Evolutionary conservation across 1,140 invertebrate genomes (phyloP), one percentile per base, ranked within the genome.

Genomic region (Antheraea pernyi): DNA sequence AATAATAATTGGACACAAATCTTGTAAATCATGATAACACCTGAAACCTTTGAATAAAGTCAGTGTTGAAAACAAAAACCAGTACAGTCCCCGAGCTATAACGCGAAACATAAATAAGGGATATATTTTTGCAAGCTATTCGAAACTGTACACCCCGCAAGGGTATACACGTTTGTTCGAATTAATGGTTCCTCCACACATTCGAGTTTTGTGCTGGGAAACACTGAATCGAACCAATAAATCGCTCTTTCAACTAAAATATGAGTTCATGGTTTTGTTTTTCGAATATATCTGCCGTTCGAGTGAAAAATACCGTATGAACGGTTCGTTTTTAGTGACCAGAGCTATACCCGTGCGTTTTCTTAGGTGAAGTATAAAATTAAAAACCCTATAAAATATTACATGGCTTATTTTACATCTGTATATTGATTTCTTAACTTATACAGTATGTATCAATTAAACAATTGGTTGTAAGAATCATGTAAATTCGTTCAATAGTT

Each of bases 101-200:
- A 84, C 81, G 70, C 39, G 68, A 72, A 80, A 86, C 85, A 89
- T 86, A 91, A 89, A 91, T 89, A 89, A 89, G 83, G 74, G 39
- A 82, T 80, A 88, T 83, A 89, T 91, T 89, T 89, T 91, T 91
- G 88, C 87, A 89, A 86, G 89, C 89, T 87, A 88, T 89, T 89
- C 86, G 87, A 88, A 61, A 85, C 86, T 91, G 80, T 85, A 83
- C 80, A 82, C 83, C 78, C 81, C 83, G 82, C 86, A 87, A 88
- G 86, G 80, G 81, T 84, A 83, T 84, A 80, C 81, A 81, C 86
- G 89, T 91, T 87, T 87, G 81, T 80, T 83, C 82, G 84, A 86
- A 91, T 90, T 91, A 91, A 91, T 91, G 86, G 39, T 88, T 85
- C 83, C 82, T 86, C 85, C 88, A 90, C 88, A 91, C 84, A 89